phyloP scores from a whole-genome alignment of 2,113 vertebrate genomes.

The Poeciliopsis prolifica region DNA sequence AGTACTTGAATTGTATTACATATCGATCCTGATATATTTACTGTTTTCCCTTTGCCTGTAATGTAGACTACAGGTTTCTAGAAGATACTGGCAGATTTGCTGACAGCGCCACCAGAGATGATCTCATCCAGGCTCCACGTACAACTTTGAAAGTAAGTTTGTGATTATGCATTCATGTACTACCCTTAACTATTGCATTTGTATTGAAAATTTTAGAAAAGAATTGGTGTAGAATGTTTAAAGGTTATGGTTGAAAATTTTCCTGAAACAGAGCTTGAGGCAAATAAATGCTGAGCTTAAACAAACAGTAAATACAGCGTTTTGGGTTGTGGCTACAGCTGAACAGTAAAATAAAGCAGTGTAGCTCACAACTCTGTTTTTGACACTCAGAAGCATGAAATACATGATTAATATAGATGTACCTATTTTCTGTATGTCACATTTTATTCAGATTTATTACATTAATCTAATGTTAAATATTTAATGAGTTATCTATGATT shows the following conservation, averaged over 20 bases:
- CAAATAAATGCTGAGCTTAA: too few species aligned
- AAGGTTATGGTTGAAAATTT: too few species aligned
- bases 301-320: too few species aligned
- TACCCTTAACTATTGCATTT: background rate
- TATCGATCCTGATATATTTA: background rate
- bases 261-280: too few species aligned
- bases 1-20: background rate
- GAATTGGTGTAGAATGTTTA: too few species aligned
- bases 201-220: too few species aligned
- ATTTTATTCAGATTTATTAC: background rate
- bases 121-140: constrained; percentile 38
- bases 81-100: constrained; percentile 91
- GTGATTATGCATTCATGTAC: background rate
- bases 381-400: background rate
- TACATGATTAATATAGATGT: background rate
- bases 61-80: constrained; percentile 94
- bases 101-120: constrained; percentile 86
- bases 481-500: too few species aligned
- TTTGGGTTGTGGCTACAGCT: background rate
- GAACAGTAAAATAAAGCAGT: background rate
- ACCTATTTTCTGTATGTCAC: background rate
- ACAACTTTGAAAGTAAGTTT: constrained; percentile 56
- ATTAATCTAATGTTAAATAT: background rate
- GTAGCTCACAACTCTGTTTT: background rate
- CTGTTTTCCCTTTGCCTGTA: constrained; percentile 9